A percentile compares a stretch with the other conserved stretches of the same genome.
Conservation (phyloP, 2,888 invertebrate genomes). For the Meghimatium bilineatum region DNA sequence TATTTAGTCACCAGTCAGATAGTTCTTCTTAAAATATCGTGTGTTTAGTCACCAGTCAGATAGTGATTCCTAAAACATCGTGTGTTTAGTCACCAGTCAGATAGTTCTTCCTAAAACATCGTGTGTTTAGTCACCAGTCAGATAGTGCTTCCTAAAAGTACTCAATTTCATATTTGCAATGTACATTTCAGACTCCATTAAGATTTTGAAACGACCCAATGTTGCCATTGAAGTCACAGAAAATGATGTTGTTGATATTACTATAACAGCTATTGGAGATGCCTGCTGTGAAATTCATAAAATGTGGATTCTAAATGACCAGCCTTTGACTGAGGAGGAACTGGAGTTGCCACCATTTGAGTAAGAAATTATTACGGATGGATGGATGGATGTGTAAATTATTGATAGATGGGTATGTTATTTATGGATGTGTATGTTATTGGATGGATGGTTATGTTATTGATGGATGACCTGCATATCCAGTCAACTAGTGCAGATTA, state of each 20-base stretch:
- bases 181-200: conserved; percentile 28
- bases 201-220: not conserved
- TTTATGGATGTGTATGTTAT: not conserved
- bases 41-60: too few relatives aligned
- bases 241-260: not conserved
- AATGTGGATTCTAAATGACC: not conserved
- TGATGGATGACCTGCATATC: not conserved
- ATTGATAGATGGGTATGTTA: not conserved
- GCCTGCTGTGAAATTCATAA: not conserved
- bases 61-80: too few relatives aligned
- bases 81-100: too few relatives aligned
- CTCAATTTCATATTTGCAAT: too few relatives aligned
- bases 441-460: not conserved
- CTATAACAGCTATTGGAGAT: not conserved
- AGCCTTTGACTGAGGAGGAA: not conserved
- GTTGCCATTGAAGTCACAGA: not conserved
- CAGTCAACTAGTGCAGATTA: not conserved
- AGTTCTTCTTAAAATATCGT: too few relatives aligned
- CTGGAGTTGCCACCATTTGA: not conserved
- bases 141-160: too few relatives aligned
- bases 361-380: not conserved
- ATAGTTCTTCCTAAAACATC: too few relatives aligned
- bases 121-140: too few relatives aligned
- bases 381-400: not conserved
- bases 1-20: too few relatives aligned